These are phyloP conservation scores for Philypnodon macrostomus DNA, from an alignment of 2,797 vertebrate genomes.

Conservation along the genomic window DNA sequence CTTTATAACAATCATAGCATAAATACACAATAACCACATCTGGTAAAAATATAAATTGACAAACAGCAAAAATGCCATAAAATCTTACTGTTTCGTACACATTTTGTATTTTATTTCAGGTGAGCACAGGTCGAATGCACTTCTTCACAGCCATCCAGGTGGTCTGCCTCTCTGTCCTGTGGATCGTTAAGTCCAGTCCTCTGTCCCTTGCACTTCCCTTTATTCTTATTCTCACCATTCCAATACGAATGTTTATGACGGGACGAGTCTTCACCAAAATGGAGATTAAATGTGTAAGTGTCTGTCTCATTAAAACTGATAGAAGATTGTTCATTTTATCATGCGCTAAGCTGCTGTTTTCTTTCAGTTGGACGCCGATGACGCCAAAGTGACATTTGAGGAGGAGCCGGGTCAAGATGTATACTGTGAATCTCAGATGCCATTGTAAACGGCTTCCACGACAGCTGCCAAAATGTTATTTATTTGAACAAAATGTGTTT, in stretches of 20 bases:
- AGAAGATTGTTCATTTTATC: not conserved
- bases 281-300: slow-evolving; percentile 92
- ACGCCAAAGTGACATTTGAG: slow-evolving; percentile 83
- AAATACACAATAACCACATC: too few relatives aligned
- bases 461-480: slow-evolving; percentile 19
- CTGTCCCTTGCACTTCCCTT: slow-evolving; percentile 90
- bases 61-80: too few relatives aligned
- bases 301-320: not conserved
- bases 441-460: slow-evolving; percentile 70
- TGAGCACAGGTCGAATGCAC: slow-evolving; percentile 91
- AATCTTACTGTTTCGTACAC: too few relatives aligned
- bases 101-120: slow-evolving; percentile 70
- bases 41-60: too few relatives aligned
- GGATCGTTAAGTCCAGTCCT: slow-evolving; percentile 83
- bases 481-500: slow-evolving; percentile 21
- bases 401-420: slow-evolving; percentile 87
- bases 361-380: slow-evolving; percentile 86
- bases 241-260: slow-evolving; percentile 84
- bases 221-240: slow-evolving; percentile 94
- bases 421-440: slow-evolving; percentile 91
- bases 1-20: too few relatives aligned
- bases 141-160: slow-evolving; percentile 90
- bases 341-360: not conserved
- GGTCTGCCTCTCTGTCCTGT: slow-evolving; percentile 80
- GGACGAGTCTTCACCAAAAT: slow-evolving; percentile 81